Evolutionary conservation across 2,797 vertebrate genomes (phyloP).

Genomic region (Petrocephalus sullivani): DNA sequence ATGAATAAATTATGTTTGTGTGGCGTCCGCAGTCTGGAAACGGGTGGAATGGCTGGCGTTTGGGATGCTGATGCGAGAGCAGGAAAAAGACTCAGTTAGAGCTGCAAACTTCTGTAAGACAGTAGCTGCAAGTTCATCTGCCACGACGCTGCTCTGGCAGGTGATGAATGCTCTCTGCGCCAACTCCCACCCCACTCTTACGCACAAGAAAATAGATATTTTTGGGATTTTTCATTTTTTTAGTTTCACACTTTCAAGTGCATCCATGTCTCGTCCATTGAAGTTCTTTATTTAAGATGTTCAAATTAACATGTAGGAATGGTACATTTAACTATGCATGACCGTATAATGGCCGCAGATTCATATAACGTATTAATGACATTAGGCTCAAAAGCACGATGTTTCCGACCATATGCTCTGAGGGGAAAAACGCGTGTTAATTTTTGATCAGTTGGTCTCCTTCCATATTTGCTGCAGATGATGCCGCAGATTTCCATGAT

Average conservation of each 20-base stretch:
- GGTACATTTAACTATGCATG: background rate
- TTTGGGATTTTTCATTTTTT: background rate
- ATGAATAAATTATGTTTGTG: slow-evolving; percentile 20
- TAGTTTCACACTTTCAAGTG: background rate
- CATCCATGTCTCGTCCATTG: background rate
- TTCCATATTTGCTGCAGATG: background rate
- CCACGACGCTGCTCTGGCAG: background rate
- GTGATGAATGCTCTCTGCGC: background rate
- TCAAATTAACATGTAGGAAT: background rate
- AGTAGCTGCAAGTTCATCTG: background rate
- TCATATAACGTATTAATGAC: background rate
- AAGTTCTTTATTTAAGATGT: background rate
- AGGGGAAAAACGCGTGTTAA: background rate
- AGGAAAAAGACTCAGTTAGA: background rate
- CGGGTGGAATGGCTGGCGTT: background rate
- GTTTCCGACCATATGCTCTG: background rate
- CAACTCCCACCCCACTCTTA: background rate
- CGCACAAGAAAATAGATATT: background rate
- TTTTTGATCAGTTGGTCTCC: background rate
- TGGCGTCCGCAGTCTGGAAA: background rate
- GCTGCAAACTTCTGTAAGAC: background rate
- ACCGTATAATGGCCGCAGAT: background rate
- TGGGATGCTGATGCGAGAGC: slow-evolving; percentile 5
- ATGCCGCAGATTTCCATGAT: background rate
- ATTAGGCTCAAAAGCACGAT: background rate